Base-by-base conservation (phyloP, 2,113 vertebrate genomes). In the Hystrix cristata region DNA sequence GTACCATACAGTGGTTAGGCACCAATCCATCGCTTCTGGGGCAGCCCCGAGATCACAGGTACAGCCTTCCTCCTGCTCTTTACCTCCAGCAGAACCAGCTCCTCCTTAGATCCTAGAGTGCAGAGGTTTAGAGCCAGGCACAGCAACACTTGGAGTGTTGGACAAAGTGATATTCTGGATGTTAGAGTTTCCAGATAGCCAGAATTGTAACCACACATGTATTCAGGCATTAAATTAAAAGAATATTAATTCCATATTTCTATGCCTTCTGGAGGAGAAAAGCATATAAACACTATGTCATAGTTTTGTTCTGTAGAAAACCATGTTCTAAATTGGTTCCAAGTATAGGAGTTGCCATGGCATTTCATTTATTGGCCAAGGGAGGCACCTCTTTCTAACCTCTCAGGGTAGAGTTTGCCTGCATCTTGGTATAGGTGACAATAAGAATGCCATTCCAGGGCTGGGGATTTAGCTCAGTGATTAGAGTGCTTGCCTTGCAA, bases 241-340 rank as follows among this genome's bases (percentile, higher is more conserved):
- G 59, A 65, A 38, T 12, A 10, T 67, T 31, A 19, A 48, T 62
- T 71, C 48, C 6, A 1, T 91, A 27, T 65, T 86, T 82, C 38
- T 74, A 60, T 83, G 18, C 69, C 31, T 83, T 90, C 60, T 69
- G 25, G 46, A 65, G 31, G 13, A 82, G 65, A 82, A 62, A 80
- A 85, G 7, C 71, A 46, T 64, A 29, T 74, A 23, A 87, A 55
- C 5, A 76, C 27, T 23, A 53, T 62, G 34, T 60, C 53, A 64
- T 67, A 69, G n/a, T 76, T 86, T 87, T 87, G 27, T 90, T 79
- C 76, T 83, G n/a, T 43, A 57, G 59, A 94, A 85, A 90, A 51
- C 27, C 6, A 9, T 59, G 43, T 60, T 90, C 60, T 83, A n/a
- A 72, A 46, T 62, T 87, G 29, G n/a, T 69, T 13, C 60, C 23